Base-by-base conservation (phyloP, 2,888 invertebrate species). In the Caenorhabditis sinica region DNA sequence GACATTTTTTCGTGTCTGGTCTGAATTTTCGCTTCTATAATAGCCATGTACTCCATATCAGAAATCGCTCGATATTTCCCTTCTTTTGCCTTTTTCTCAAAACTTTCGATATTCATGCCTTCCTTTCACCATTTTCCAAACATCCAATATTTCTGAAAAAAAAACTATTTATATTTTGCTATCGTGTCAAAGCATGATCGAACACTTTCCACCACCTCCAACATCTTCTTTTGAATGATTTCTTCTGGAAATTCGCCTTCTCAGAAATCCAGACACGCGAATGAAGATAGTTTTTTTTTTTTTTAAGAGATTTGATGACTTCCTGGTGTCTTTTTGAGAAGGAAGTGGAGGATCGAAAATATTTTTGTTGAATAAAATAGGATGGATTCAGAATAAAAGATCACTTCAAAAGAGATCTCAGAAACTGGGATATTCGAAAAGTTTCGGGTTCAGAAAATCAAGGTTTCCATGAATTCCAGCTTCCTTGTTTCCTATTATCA, bases 281-380 rank as follows among this genome's bases (percentile, higher is more conserved):
- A 61, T 20, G 36, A 61, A 23, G 40, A 40, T n/a, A n/a, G n/a
- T n/a, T n/a, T n/a, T n/a, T n/a, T n/a, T n/a, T 40, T 40, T 60
- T 33, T 60, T 30, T 17, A 33, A 60, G 15, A 33, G 60, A 56
- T 60, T n/a, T 8, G 23, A 20, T 17, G 61, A 61, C 61, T 61
- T 61, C 61, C 61, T 61, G 61, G 61, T 60, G 33, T 61, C 61
- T 30, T 61, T 61, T 40, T 28, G 11, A 58, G 58, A 9, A 11
- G n/a, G n/a, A 49, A 8, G 23, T 15, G 20, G 36, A 40, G 23
- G 49, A 49, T 20, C 49, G 20, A 20, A 53, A 53, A 53, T 25
- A 53, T 23, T 23, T 58, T 58, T 58, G 17, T 17, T 17, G 30
- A 13, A 58, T 15, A 3, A 25, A 28, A 3, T 25, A 33, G 33